phyloP scores from a whole-genome alignment of 2,888 invertebrate species.

The Sclerodermus sp. region DNA sequence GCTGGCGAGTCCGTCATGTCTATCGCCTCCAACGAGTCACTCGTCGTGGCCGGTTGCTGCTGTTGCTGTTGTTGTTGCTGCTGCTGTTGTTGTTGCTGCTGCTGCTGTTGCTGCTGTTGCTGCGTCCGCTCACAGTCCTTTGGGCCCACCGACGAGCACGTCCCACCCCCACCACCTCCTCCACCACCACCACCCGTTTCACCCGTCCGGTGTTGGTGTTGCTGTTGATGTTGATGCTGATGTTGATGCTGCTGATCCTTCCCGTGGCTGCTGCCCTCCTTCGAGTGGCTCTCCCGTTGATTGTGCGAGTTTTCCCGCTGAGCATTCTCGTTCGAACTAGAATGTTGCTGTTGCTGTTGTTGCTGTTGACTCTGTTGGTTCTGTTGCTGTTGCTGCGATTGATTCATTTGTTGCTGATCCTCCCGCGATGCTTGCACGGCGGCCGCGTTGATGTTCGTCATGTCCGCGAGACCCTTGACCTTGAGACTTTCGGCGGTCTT shows the following conservation, averaged over 20 bases:
- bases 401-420: conserved; percentile 55
- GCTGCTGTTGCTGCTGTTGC: background rate
- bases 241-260: conserved; percentile 32
- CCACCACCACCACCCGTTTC: too few relatives aligned
- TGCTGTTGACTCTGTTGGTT: conserved; percentile 23
- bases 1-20: conserved; percentile 42
- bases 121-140: background rate
- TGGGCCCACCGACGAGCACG: conserved; percentile 29
- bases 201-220: conserved; percentile 11
- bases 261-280: conserved; percentile 22
- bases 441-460: conserved; percentile 78
- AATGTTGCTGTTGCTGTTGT: conserved; percentile 29
- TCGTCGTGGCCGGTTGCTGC: conserved; percentile 20
- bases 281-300: conserved; percentile 27
- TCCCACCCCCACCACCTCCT: conserved; percentile 14
- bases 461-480: conserved; percentile 90
- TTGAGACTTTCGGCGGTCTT: conserved; percentile 92
- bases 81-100: background rate
- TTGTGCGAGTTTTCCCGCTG: conserved; percentile 20
- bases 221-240: conserved; percentile 21
- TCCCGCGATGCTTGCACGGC: conserved; percentile 55
- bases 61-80: conserved; percentile 1
- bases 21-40: conserved; percentile 44
- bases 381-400: conserved; percentile 31
- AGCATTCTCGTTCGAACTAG: conserved; percentile 40